A percentile compares a stretch with the other conserved stretches of the same genome.
Evolutionary conservation across 1,140 invertebrate genomes (phyloP).

Genomic region (Galleria mellonella): DNA sequence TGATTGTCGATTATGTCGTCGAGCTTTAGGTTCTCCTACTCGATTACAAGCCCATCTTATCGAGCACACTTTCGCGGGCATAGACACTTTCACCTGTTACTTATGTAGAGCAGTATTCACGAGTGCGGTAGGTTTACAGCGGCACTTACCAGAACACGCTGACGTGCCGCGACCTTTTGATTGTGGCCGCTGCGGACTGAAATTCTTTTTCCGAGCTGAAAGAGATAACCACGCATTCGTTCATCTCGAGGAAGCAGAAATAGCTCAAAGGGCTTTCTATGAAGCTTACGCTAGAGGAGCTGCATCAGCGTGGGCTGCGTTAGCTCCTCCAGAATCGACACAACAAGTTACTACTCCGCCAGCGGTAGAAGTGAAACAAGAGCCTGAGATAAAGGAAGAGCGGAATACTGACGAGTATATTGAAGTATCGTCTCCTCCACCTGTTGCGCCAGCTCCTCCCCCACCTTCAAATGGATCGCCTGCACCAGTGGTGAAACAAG

Average conservation of each 20-base stretch:
- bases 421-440: slow-evolving; percentile 58
- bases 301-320: slow-evolving; percentile 52
- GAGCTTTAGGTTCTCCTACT: slow-evolving; percentile 80
- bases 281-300: slow-evolving; percentile 62
- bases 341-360: slow-evolving; percentile 18
- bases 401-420: slow-evolving; percentile 56
- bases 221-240: slow-evolving; percentile 88
- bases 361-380: slow-evolving; percentile 42
- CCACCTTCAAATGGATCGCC: slow-evolving; percentile 12
- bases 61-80: slow-evolving; percentile 93
- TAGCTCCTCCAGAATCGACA: slow-evolving; percentile 37
- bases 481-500: slow-evolving; percentile 46
- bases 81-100: slow-evolving; percentile 89
- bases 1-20: slow-evolving; percentile 85
- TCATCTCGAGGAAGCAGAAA: slow-evolving; percentile 73
- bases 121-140: slow-evolving; percentile 84
- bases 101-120: slow-evolving; percentile 92
- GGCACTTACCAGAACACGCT: slow-evolving; percentile 90
- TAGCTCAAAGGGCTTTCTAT: slow-evolving; percentile 63
- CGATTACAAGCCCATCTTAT: slow-evolving; percentile 93
- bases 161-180: slow-evolving; percentile 86
- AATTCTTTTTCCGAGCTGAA: slow-evolving; percentile 94
- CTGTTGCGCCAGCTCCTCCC: slow-evolving; percentile 18
- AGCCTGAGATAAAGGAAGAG: slow-evolving; percentile 61
- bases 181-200: slow-evolving; percentile 86